Base-by-base conservation (phyloP, 2,113 vertebrate species). In the Labeo rohita region DNA sequence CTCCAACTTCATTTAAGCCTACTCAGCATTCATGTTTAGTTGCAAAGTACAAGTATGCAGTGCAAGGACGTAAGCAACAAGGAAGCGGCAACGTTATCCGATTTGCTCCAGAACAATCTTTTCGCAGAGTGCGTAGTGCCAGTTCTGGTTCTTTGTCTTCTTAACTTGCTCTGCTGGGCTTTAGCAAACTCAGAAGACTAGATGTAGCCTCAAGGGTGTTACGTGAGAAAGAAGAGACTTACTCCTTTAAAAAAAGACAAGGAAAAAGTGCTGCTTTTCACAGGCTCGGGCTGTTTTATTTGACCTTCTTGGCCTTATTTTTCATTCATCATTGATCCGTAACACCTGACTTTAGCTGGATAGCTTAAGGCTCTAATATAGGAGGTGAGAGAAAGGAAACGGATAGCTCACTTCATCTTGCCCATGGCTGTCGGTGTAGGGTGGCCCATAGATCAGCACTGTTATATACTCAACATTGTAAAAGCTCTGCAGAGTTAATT, bases 291-390 rank as follows among this genome's bases (percentile, higher is more conserved):
- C 49, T 75, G 47, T 86, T 91, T 90, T 85, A 49, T 13, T 80
- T 85, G 75, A 88, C 89, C 63, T 83, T 75, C 13, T 73, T 16
- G 77, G 59, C 89, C 85, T 74, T 86, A 84, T 88, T 88, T 90
- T 92, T 92, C 92, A 90, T 92, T 91, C 88, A 89, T 90, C 92
- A 93, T 65, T 84, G 89, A 87, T 88, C 85, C 70, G 77, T 85
- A 86, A 84, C 82, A 84, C 82, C 82, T 84, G 82, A 84, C 34
- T 11, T 74, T 84, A 83, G 66, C 84, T 80, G 85, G 68, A 86
- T 86, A 85, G 86, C 93, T 91, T 28, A 68, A 88, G 90, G 91
- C 90, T 80, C 88, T 88, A 92, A 92, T 90, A 91, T 87, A 80
- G 88, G 84, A 50, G 75, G 80, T 83, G 85, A 89, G 68, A 16